Conservation (phyloP, 2,113 vertebrate species). For the Boulengeromyrus knoepffleri region DNA sequence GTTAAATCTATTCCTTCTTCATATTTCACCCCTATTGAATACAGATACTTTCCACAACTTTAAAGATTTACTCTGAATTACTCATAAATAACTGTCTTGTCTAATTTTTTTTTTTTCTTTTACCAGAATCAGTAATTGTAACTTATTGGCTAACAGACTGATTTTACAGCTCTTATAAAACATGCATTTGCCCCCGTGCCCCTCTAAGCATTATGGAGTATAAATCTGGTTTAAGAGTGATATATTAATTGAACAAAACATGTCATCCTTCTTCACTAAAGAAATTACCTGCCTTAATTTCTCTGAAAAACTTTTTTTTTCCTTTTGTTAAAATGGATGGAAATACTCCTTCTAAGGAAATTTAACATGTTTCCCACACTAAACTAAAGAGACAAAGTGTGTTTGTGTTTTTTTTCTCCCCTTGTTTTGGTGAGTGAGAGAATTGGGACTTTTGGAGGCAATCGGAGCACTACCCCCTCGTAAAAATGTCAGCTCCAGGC, state of each 20-base stretch:
- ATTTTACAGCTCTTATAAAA: background rate
- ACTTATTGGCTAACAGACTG: background rate
- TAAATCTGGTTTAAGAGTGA: background rate
- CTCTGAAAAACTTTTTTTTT: background rate
- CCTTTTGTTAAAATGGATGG: background rate
- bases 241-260: background rate
- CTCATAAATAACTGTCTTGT: background rate
- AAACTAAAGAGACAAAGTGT: background rate
- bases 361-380: conserved; percentile 12
- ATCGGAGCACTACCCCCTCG: background rate
- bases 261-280: background rate
- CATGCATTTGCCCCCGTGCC: background rate
- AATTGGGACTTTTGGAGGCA: conserved; percentile 2
- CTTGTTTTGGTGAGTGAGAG: conserved; percentile 14
- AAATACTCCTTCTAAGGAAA: background rate
- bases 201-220: background rate
- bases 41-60: background rate
- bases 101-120: background rate
- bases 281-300: background rate
- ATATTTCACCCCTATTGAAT: background rate
- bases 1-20: background rate
- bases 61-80: background rate
- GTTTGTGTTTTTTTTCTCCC: background rate
- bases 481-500: conserved; percentile 18
- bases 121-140: background rate